A percentile compares a stretch with the other conserved stretches of the same genome.
These are phyloP conservation scores for Hepsetus odoe DNA, from an alignment of 2,113 vertebrate genomes.

Conservation along the genomic window DNA sequence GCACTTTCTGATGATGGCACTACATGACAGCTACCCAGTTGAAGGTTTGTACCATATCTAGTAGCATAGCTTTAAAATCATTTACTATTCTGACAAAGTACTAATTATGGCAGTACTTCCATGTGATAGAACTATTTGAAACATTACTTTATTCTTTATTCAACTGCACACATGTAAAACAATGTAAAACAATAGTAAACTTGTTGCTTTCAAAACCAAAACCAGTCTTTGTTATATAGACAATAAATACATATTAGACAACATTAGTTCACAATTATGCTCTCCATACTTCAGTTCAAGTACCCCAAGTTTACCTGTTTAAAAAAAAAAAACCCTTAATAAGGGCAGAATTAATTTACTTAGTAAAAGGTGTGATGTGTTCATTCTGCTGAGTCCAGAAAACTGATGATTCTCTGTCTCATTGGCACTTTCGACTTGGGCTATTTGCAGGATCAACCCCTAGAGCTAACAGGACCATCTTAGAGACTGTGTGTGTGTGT, in stretches of 20 bases:
- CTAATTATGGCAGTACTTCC: too few species aligned
- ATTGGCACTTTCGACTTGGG: neutral
- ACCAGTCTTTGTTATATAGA: neutral
- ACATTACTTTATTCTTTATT: constrained; percentile 2
- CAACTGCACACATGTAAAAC: constrained; percentile 9
- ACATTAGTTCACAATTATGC: constrained; percentile 25
- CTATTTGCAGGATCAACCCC: too few species aligned
- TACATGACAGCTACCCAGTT: too few species aligned
- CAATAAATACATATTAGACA: constrained; percentile 32
- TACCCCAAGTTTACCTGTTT: constrained; percentile 6
- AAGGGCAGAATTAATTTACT: constrained; percentile 30
- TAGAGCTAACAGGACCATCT: neutral
- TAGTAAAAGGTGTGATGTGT: constrained; percentile 16
- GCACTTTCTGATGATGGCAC: too few species aligned
- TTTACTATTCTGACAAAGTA: too few species aligned
- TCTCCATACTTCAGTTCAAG: neutral
- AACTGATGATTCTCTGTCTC: too few species aligned
- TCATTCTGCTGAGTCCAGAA: neutral
- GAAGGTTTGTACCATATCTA: too few species aligned
- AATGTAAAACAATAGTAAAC: neutral
- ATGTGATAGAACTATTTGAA: neutral
- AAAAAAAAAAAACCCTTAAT: constrained; percentile 42
- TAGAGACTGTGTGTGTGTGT: constrained; percentile 30
- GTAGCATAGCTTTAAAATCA: too few species aligned
- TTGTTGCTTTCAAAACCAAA: neutral